Conservation (phyloP, 2,113 vertebrate species). For the Sylvietta virens region DNA sequence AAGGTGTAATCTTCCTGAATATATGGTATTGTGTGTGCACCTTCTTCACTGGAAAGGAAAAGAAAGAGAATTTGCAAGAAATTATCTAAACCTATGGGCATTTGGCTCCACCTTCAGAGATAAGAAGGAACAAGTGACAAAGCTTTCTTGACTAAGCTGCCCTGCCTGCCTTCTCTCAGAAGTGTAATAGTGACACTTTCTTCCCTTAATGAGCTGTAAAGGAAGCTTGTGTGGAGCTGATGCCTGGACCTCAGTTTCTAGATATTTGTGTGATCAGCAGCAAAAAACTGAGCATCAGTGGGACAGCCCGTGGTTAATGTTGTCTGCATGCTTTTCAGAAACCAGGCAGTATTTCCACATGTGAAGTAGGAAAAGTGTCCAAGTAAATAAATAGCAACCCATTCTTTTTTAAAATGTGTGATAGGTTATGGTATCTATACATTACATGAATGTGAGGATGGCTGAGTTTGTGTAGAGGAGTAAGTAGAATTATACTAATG, state of each 20-base stretch:
- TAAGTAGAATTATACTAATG: neutral
- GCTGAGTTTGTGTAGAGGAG: neutral
- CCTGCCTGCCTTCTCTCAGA: neutral
- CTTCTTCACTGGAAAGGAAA: neutral
- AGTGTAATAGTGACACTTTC: neutral
- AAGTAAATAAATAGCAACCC: neutral
- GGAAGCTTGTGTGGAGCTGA: neutral
- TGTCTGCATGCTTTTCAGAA: neutral
- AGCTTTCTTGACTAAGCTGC: neutral
- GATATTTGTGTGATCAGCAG: neutral
- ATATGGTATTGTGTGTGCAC: neutral
- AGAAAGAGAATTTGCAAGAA: neutral
- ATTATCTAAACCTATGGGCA: rapidly evolving
- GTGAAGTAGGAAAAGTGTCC: neutral
- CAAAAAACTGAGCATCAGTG: neutral
- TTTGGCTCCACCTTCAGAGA: slow-evolving; percentile 50
- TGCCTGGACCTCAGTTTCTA: neutral
- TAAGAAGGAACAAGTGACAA: neutral
- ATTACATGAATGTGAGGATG: neutral
- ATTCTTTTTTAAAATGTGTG: neutral
- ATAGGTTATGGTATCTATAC: rapidly evolving
- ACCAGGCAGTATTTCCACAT: neutral
- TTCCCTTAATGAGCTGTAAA: neutral
- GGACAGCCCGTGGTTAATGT: neutral
- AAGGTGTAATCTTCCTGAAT: neutral